These are phyloP conservation scores for Trachelus tabidus DNA, from an alignment of 2,888 invertebrate species.

Conservation along the genomic window DNA sequence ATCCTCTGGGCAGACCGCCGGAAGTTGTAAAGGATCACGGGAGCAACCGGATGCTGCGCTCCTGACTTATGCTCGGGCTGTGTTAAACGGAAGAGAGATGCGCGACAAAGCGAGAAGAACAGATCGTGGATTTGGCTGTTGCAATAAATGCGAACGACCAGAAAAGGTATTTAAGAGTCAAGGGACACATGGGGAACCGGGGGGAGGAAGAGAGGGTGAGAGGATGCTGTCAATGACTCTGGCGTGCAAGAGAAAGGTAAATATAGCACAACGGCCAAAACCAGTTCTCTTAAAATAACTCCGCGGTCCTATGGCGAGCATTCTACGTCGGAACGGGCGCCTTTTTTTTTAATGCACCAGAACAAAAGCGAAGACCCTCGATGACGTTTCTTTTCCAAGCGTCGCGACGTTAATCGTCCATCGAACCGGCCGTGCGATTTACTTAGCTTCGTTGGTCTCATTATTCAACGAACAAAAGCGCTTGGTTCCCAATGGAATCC, in stretches of 20 bases:
- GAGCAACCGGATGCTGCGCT: not conserved
- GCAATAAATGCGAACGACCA: conserved; percentile 28
- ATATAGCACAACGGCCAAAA: conserved; percentile 59
- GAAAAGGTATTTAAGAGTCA: conserved; percentile 19
- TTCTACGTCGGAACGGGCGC: conserved; percentile 49
- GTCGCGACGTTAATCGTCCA: not conserved
- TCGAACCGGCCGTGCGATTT: not conserved
- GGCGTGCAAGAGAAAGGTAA: conserved; percentile 56
- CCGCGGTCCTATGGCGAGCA: conserved; percentile 50
- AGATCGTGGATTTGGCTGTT: not conserved
- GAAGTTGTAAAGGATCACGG: not conserved
- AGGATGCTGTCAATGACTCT: conserved; percentile 55
- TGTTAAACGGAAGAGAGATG: not conserved
- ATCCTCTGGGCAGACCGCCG: not conserved
- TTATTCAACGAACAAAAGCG: not conserved
- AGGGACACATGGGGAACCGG: not conserved
- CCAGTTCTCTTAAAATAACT: conserved; percentile 64
- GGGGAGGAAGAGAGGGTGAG: not conserved
- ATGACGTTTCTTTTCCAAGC: not conserved
- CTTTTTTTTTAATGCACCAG: conserved; percentile 42
- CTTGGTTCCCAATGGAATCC: not conserved
- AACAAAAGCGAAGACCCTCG: conserved; percentile 13
- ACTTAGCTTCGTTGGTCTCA: not conserved
- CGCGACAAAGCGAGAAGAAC: not conserved
- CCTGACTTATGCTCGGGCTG: not conserved